Evolutionary conservation across 2,113 vertebrate genomes (phyloP), one percentile per base, ranked within the genome.

Genomic region (Paradisaea rubra): DNA sequence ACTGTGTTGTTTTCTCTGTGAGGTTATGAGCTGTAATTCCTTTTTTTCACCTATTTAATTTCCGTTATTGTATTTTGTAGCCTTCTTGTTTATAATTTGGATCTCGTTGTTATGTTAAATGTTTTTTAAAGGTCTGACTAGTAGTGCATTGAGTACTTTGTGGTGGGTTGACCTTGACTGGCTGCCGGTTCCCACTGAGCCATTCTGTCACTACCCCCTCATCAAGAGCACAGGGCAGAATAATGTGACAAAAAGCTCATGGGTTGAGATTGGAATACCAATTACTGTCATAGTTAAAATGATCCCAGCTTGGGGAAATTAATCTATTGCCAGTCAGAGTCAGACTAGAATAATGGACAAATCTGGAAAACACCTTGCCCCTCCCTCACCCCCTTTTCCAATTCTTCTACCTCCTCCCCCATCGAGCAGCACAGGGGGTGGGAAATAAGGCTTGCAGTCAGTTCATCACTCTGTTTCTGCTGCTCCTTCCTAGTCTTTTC

Each of bases 381-480:
- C 3, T 6, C 25, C 16, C 16, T 45, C 21, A 39, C 7, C 1
- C 14, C 50, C 13, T 15, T 15, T 73, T 69, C 13, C 11, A 21
- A 2, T 45, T 65, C 13, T 16, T 69, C 52, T 35, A 15, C 24
- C 13, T 77, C 8, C 14, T 57, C 41, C 6, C 7, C 2, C 10
- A 10, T 18, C 2, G 3, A 53, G 35, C 2, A 3, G 10, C 0
- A 0, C 68, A 59, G 39, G 4, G 9, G 12, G 7, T 3, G 7
- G 23, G 12, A 16, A 56, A 33, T 16, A 23, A 30, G 7, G 5
- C 5, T 45, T 45, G 30, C 0, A 2, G 10, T 71, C 41, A 60
- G 21, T 56, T 88, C 18, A 19, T 50, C 33, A 21, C 9, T 33
- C 0, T 82, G 3, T n/a, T 13, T 59, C 50, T 81, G 28, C 21